Base-by-base conservation (phyloP, 2,113 vertebrate genomes). In the Nothobranchius kuhntae region DNA sequence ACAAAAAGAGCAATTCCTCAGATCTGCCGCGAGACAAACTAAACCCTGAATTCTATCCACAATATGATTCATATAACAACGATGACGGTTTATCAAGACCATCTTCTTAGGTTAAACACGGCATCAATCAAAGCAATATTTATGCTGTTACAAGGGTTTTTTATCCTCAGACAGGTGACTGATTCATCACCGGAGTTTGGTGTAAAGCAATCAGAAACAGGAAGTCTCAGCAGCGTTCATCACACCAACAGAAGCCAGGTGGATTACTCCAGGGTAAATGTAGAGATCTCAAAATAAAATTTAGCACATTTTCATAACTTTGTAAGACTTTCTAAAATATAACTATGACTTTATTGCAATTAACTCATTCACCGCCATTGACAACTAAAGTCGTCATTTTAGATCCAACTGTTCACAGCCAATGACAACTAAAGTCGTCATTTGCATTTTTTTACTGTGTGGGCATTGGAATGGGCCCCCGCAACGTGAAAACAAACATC, bases 141-240 rank as follows among this genome's bases (percentile, higher is more conserved):
- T 50, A 47, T 58, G 46, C 53, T 53, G 15, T 53, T 15, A 48
- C 17, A 50, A 45, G n/a, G 51, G 13, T 77, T 78, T 71, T 9
- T 24, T 42, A 24, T 14, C 56, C 13, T 51, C 44, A 53, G 48
- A 24, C 21, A 57, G 63, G 68, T 42, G n/a, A 35, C 17, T 55
- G 50, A 74, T 68, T 52, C 45, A 61, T 77, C 48, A 53, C 26
- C 44, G n/a, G 54, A 42, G 46, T 52, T 63, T 77, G 21, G 30
- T 74, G 59, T 50, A 61, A 26, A 10, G 35, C 51, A 21, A 70
- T 67, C 15, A 68, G 42, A 78, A 70, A 65, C 54, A 47, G 44
- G 53, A 73, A 4, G 42, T 45, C 44, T 26, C n/a, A 35, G 44
- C 55, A 76, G 10, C 68, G 58, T 51, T 38, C 6, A 79, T 79